Evolutionary conservation across 2,888 invertebrate species (phyloP), one percentile per base, ranked within the genome.

Genomic region (Tenthredo mesomela): DNA sequence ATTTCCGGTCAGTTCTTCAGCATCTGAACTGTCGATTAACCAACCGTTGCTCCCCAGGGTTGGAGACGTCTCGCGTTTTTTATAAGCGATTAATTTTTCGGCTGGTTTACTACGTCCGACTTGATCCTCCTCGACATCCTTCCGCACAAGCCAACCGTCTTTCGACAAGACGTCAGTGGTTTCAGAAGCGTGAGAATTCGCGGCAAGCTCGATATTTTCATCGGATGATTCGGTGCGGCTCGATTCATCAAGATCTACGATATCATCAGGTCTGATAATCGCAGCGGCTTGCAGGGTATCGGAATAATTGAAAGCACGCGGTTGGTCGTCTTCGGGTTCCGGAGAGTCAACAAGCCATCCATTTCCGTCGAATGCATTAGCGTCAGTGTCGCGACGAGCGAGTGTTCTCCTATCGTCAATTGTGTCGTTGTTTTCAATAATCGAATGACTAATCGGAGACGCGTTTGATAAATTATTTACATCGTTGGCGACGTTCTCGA

Each of bases 351-450:
- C 89, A 21, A 93, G 90, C 92, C 93, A 93, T 47, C 93, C 93
- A 85, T 92, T 92, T 61, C 92, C 92, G 86, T 93, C 93, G 85
- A 93, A 92, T 67, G 91, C 86, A 85, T 90, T 92, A 80, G 91
- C 92, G 82, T 88, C 86, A 15, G 86, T 88, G 70, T 88, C 82
- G 47, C 70, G 47, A 47, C 50, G 43, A 18, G 29, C 47, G 33
- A 50, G 18, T 47, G 21, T 61, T 80, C 58, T 25, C 10, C 10
- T 47, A 29, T 40, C n/a, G n/a, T 18, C 29, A 67, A 67, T 33
- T 2, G 1, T 6, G 15, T 21, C 37, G 58, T 80, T 15, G 61
- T 58, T 58, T 12, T 12, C 4, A 80, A 47, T 12, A 47, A 25
- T 43, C 61, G 80, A 80, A 61, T 25, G 10, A 61, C 15, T 37